Evolutionary conservation across 1,140 invertebrate genomes (phyloP), one percentile per base, ranked within the genome.

Genomic region (Oncopeltus fasciatus): DNA sequence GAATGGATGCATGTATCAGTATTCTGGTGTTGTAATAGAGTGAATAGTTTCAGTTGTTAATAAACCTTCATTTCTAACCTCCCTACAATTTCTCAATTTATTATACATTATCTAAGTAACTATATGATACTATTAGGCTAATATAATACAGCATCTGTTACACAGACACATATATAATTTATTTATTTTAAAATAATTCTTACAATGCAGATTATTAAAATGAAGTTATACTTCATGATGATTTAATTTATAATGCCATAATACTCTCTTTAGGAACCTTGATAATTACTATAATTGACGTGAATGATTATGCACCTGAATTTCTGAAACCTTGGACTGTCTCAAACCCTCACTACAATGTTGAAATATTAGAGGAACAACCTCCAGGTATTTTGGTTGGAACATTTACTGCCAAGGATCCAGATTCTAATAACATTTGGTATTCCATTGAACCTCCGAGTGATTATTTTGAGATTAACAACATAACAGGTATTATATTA

Each of bases 271-370:
- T 71, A 83, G 88, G 90, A 27, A 81, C 84, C 58, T 73, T 95
- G 4, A 85, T 92, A 61, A 84, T 95, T 26, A 90, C 84, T 1
- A 87, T 95, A 47, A 84, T 92, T 31, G 91, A 94, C 71, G 84
- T 83, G 18, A 86, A 86, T 70, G 81, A 82, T 65, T 76, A 79
- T 63, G 73, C 81, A 2, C 84, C 84, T 11, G 72, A 74, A 64
- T 89, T 90, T 68, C 70, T 77, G 59, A 76, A 80, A 56, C 85
- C 86, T 0, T 88, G 87, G 86, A 87, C 83, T 0, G 77, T 79
- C 68, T 81, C 81, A 44, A 81, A 83, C 68, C 83, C 82, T 5
- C 77, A 74, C 49, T 87, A 86, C 70, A 77, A 74, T 63, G 78
- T 83, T 69, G 83, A 83, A 65, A 79, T 94, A 64, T 76, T 83